Conservation (phyloP, 37 sponge, comb jelly and placozoan species). For the Oscarella lobularis region DNA sequence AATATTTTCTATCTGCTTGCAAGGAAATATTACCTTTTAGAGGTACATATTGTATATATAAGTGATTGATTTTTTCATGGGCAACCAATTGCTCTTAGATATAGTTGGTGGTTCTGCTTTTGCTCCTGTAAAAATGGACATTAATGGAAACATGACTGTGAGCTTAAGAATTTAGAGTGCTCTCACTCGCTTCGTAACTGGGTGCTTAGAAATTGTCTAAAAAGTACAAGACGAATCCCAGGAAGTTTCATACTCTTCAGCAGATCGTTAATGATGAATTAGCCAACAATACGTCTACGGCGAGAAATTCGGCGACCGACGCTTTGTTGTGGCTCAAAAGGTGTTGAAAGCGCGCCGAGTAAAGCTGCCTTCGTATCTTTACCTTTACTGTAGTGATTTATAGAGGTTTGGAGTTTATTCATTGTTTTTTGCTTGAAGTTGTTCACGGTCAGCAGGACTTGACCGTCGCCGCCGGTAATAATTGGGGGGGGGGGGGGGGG, state of each 20-base stretch:
- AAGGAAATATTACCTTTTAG: conserved; percentile 45
- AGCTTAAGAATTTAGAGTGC: no score
- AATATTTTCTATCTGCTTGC: conserved; percentile 37
- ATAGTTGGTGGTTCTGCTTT: conserved; percentile 43
- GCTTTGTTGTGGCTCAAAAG: conserved; percentile 77
- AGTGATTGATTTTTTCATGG: neutral
- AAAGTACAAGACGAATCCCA: conserved; percentile 27
- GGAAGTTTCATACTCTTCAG: conserved; percentile 41
- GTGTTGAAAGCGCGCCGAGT: no score
- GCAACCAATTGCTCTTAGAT: conserved; percentile 26
- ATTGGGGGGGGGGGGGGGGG: no score
- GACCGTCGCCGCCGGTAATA: conserved; percentile 51
- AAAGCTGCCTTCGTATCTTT: no score
- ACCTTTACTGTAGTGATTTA: no score
- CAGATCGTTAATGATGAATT: conserved; percentile 45
- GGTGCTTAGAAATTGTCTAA: conserved; percentile 40
- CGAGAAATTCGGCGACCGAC: conserved; percentile 50
- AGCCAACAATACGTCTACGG: conserved; percentile 17
- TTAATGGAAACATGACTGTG: conserved; percentile 57
- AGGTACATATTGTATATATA: conserved; percentile 19
- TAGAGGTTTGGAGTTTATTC: conserved; percentile 67
- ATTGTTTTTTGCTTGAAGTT: conserved; percentile 42
- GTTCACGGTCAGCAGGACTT: conserved; percentile 52
- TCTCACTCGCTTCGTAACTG: no score
- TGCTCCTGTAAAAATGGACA: conserved; percentile 74